Percentiles rank a stretch among this genome's conserved stretches.
Evolutionary conservation across 1,140 invertebrate genomes (phyloP).

Genomic region (Scaptomyza hsui): DNA sequence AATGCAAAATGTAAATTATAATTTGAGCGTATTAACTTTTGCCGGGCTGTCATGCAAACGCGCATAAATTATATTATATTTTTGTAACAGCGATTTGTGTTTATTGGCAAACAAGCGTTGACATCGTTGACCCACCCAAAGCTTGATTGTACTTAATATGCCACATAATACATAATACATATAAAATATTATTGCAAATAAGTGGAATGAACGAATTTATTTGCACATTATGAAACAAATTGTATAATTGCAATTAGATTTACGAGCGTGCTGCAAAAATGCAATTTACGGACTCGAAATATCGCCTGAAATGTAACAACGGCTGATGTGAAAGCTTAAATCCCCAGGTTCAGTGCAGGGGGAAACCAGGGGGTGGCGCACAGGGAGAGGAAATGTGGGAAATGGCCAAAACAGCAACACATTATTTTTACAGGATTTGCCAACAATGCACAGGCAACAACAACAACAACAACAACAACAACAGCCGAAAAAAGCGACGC

Average conservation of each 20-base stretch:
- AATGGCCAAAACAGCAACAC: constrained; percentile 26
- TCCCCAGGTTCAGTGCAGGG: constrained; percentile 2
- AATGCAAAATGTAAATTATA: constrained; percentile 49
- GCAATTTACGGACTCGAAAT: constrained; percentile 45
- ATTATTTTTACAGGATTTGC: constrained; percentile 32
- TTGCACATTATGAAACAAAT: constrained; percentile 70
- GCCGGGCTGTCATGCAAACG: constrained; percentile 53
- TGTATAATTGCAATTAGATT: constrained; percentile 82
- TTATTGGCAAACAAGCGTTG: constrained; percentile 74
- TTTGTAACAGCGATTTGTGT: constrained; percentile 65
- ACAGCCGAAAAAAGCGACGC: constrained; percentile 18
- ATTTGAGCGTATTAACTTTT: constrained; percentile 44
- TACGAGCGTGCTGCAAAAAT: constrained; percentile 48
- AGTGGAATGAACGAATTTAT: constrained; percentile 52
- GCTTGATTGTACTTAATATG: constrained; percentile 23
- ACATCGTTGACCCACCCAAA: constrained; percentile 8
- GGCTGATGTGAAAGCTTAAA: constrained; percentile 27
- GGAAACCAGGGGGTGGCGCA: no score
- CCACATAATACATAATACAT: not conserved
- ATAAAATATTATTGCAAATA: constrained; percentile 53
- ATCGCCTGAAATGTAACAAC: constrained; percentile 16
- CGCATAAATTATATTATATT: constrained; percentile 58
- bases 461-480: not conserved
- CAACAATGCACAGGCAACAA: not conserved
- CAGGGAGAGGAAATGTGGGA: not conserved